Base-by-base conservation (phyloP, 2,888 invertebrate genomes). In the Thymelicus sylvestris region DNA sequence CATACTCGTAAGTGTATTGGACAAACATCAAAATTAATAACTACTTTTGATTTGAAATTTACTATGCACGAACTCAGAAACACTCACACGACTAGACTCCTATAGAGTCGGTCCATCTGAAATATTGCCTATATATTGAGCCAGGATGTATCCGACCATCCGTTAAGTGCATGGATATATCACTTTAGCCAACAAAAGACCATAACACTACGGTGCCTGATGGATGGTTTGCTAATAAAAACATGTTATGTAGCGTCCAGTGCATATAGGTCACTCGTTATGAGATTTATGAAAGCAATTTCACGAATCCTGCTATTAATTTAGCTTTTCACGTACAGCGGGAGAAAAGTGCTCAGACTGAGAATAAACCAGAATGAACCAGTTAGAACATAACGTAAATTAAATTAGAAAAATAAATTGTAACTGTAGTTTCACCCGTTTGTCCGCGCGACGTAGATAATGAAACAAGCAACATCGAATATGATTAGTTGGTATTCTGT, bases 241-340 rank as follows among this genome's bases (percentile, higher is more conserved):
- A 63, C 68, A 68, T 47, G 6, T 41, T 44, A 39, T 60, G 59
- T 48, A 24, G 52, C 19, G 41, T 19, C 41, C 41, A 55, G 44
- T 38, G 44, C 59, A 66, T 66, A 31, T 67, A 67, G 67, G 67
- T 67, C 60, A 67, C 2, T 60, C 60, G 59, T 67, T 67, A 67
- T 48, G 63, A 57, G 68, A 63, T 57, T 63, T 63, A 69, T 63
- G 68, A 67, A 60, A 48, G 67, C 60, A 67, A 67, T 67, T 60
- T 67, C 60, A 59, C 12, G 15, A 50, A 67, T 67, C 38, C 60
- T 50, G 19, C 47, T 66, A 60, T 60, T 60, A 60, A 44, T 59
- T 57, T 47, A 38, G 41, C 41, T n/a, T 41, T 60, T 60, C 31
- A 31, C 31, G 31, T 57, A 57, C 13, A 38, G 57, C 38, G 31